Conservation (phyloP, 2,797 vertebrate genomes). For the Chelonia mydas region DNA sequence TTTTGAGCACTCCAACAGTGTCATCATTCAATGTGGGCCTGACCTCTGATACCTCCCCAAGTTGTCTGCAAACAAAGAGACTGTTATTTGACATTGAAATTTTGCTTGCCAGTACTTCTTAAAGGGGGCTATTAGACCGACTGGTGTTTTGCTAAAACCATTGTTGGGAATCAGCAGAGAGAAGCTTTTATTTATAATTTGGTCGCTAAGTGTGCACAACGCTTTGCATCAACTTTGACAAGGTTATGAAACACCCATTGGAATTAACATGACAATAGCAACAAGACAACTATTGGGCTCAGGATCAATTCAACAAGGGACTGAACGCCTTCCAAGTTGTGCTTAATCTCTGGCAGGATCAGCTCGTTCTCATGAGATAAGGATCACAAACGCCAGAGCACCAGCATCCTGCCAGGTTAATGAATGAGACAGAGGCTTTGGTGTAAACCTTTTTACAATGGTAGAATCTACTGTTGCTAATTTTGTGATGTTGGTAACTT, state of each 20-base stretch:
- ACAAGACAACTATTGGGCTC: neutral
- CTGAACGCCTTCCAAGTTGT: neutral
- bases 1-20: neutral
- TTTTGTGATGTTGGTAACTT: neutral
- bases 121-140: slow-evolving; percentile 41
- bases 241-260: neutral
- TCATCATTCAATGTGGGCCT: fast-evolving
- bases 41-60: neutral
- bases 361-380: slow-evolving; percentile 8
- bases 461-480: neutral
- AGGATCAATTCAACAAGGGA: neutral
- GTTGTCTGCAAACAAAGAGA: slow-evolving; percentile 9
- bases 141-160: slow-evolving; percentile 22
- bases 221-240: fast-evolving
- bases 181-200: slow-evolving; percentile 28
- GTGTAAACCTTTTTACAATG: neutral
- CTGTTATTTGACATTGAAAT: neutral
- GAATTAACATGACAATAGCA: neutral
- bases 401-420: neutral
- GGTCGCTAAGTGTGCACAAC: neutral
- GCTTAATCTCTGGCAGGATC: neutral
- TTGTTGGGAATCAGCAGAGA: slow-evolving; percentile 31
- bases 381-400: slow-evolving; percentile 11
- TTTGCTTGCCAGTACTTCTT: slow-evolving; percentile 27
- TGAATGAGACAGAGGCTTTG: neutral